Base-by-base conservation (phyloP, 2,113 vertebrate genomes). In the Petrocephalus zakoni region DNA sequence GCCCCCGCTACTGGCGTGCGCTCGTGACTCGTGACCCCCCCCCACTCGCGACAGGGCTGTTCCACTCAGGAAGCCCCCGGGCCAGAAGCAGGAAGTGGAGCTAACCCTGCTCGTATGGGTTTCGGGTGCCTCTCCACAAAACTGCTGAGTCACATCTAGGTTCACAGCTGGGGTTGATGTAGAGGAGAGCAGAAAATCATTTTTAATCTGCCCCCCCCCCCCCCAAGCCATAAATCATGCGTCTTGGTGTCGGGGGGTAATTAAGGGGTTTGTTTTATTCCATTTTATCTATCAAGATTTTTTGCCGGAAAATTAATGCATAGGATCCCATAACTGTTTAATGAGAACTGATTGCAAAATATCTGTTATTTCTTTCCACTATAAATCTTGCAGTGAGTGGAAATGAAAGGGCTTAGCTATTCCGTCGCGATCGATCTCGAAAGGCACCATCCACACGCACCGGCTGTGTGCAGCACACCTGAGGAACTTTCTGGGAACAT, bases 311-410 rank as follows among this genome's bases (percentile, higher is more conserved):
- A 85, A 85, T 85, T 21, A 85, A 51, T 85, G 83, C 83, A 34
- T 85, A 17, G 37, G 49, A n/a, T 49, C 46, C 81, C 81, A 84
- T 46, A 85, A 85, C 51, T 85, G 13, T 83, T 83, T 85, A 85
- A 85, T 85, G 84, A n/a, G 49, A 85, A 85, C 84, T 53, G 49
- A 85, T 85, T 51, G 47, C 47, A 52, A 85, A 85, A 85, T 85
- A 85, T 85, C 46, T 85, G 34, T 55, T 53, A 83, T 85, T 85
- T 34, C 51, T 22, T 47, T 47, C 84, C 11, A n/a, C 84, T 85
- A 85, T 86, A 86, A 86, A 86, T 86, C 84, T 86, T 86, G 29
- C 84, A 17, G 15, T 86, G 52, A 56, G 52, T 53, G 6, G 46
- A 51, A 85, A 85, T 85, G 56, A 86, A 86, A 86, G 29, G 52